Percentiles rank a stretch among this genome's conserved stretches.
These are phyloP conservation scores for Gymnoscopelus braueri DNA, from an alignment of 2,797 vertebrate species.

Conservation along the genomic window DNA sequence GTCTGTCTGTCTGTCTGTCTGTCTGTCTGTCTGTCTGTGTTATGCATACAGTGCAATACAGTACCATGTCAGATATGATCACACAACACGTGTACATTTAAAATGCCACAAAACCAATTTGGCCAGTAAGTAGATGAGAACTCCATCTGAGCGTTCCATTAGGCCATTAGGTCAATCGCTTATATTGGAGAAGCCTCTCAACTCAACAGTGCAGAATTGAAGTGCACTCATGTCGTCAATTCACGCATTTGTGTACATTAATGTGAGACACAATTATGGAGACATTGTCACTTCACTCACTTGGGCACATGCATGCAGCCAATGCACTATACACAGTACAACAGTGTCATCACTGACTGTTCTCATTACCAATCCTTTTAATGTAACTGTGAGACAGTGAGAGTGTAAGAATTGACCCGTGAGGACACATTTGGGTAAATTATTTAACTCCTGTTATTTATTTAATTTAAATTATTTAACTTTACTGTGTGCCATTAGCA, in stretches of 20 bases:
- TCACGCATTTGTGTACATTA: slow-evolving; percentile 46
- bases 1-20: too few relatives aligned
- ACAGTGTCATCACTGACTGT: background rate
- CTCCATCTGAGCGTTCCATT: slow-evolving; percentile 41
- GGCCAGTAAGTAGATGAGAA: slow-evolving; percentile 30
- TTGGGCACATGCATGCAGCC: slow-evolving; percentile 24
- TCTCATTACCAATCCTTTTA: slow-evolving; percentile 2
- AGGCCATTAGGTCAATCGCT: slow-evolving; percentile 46
- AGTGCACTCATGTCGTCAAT: slow-evolving; percentile 34
- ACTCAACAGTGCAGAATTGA: slow-evolving; percentile 37
- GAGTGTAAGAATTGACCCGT: too few relatives aligned
- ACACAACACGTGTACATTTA: slow-evolving; percentile 21
- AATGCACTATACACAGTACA: slow-evolving; percentile 10
- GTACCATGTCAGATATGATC: slow-evolving; percentile 39
- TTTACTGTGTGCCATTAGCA: too few relatives aligned
- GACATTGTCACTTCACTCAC: slow-evolving; percentile 14
- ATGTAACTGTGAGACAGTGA: background rate
- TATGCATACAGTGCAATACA: slow-evolving; percentile 38
- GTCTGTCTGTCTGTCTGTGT: slow-evolving; percentile 31
- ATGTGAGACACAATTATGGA: slow-evolving; percentile 34
- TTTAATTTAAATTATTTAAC: too few relatives aligned
- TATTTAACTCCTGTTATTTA: too few relatives aligned
- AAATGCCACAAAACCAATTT: slow-evolving; percentile 45
- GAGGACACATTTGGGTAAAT: too few relatives aligned
- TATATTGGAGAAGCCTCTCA: slow-evolving; percentile 21